Evolutionary conservation across 2,888 invertebrate genomes (phyloP).

Genomic region (Pterobdella sp.): DNA sequence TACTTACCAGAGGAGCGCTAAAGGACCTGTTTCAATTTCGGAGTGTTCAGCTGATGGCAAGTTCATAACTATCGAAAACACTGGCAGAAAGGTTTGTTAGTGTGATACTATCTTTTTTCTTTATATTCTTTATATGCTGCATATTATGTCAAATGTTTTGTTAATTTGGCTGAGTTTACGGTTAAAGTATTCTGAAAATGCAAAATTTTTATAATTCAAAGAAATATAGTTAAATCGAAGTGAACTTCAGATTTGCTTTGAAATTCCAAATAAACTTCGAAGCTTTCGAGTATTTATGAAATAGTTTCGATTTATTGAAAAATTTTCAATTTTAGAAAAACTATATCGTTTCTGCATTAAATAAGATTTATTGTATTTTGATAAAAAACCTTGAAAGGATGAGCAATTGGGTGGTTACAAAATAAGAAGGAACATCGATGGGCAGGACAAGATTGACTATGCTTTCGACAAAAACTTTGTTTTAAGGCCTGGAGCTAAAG

Average conservation of each 20-base stretch:
- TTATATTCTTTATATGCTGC: background rate
- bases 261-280: too few species aligned
- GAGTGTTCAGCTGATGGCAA: constrained; percentile 54
- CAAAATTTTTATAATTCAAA: background rate
- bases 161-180: background rate
- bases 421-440: constrained; percentile 33
- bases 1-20: constrained; percentile 55
- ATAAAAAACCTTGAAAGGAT: too few species aligned
- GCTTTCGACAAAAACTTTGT: constrained; percentile 28
- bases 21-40: constrained; percentile 53
- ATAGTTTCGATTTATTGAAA: too few species aligned
- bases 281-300: too few species aligned
- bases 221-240: too few species aligned
- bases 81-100: constrained; percentile 46
- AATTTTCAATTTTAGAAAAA: too few species aligned
- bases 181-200: background rate
- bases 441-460: constrained; percentile 28
- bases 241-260: too few species aligned
- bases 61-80: constrained; percentile 53
- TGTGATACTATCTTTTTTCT: background rate
- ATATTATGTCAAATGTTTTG: background rate
- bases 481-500: constrained; percentile 30
- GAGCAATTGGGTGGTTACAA: constrained; percentile 34
- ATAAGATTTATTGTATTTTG: too few species aligned
- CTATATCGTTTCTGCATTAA: too few species aligned